Percentiles rank a stretch among this genome's conserved stretches.
Conservation (phyloP, 2,113 vertebrate genomes). For the Parus major region DNA sequence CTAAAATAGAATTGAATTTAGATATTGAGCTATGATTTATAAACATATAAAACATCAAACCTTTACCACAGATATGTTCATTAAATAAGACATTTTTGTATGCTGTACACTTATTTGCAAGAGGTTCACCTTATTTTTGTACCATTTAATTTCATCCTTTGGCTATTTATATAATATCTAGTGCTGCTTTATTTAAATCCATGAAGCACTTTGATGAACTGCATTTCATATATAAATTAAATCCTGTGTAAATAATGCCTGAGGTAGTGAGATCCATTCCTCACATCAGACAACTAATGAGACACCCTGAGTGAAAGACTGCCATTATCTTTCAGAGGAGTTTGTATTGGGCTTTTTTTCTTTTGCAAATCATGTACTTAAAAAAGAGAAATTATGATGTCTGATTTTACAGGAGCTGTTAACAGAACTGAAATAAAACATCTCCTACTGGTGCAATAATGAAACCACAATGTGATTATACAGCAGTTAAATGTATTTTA, state of each 20-base stretch:
- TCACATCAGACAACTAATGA: slow-evolving; percentile 28
- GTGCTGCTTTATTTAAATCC: neutral
- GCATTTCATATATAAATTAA: neutral
- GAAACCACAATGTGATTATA: slow-evolving; percentile 64
- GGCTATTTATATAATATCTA: neutral
- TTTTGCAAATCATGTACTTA: neutral
- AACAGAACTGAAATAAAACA: slow-evolving; percentile 67
- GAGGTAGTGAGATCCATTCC: neutral
- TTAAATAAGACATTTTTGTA: neutral
- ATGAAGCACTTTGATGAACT: neutral
- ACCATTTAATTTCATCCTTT: neutral
- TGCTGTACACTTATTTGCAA: neutral
- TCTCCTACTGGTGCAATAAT: slow-evolving; percentile 48
- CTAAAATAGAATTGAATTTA: neutral
- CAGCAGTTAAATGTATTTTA: slow-evolving; percentile 26
- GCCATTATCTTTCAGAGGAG: neutral
- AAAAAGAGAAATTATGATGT: neutral
- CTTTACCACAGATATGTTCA: neutral
- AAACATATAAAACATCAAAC: neutral
- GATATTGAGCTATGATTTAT: neutral
- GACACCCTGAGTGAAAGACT: slow-evolving; percentile 7
- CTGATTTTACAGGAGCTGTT: slow-evolving; percentile 34
- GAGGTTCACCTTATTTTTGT: neutral
- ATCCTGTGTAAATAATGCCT: neutral
- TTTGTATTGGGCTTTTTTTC: neutral